Conservation (phyloP, 1,140 invertebrate species). For the Pemphigus obesinymphae region DNA sequence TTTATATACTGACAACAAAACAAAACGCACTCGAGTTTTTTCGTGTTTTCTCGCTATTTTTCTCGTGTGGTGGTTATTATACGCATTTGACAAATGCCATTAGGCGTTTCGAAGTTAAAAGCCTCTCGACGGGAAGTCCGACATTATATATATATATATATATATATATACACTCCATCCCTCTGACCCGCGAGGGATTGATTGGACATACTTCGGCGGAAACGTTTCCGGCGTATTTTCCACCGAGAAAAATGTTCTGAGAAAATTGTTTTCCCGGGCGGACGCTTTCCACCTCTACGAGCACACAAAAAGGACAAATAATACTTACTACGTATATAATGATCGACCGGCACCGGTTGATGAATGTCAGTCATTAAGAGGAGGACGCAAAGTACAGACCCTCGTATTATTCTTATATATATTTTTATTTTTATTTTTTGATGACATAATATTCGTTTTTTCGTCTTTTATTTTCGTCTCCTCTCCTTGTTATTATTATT, state of each 20-base stretch:
- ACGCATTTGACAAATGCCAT: slow-evolving; percentile 35
- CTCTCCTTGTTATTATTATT: not conserved
- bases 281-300: slow-evolving; percentile 33
- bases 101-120: slow-evolving; percentile 38
- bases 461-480: too few species aligned
- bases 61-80: slow-evolving; percentile 22
- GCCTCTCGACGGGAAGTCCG: slow-evolving; percentile 33
- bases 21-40: too few species aligned
- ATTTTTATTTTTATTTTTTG: slow-evolving; percentile 25
- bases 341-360: slow-evolving; percentile 35
- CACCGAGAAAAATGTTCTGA: slow-evolving; percentile 20
- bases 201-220: slow-evolving; percentile 34
- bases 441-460: slow-evolving; percentile 38
- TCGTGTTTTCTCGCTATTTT: slow-evolving; percentile 16
- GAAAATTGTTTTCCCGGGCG: slow-evolving; percentile 38
- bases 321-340: slow-evolving; percentile 15
- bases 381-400: too few species aligned
- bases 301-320: slow-evolving; percentile 29
- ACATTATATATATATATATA: too few species aligned
- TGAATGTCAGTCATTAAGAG: slow-evolving; percentile 33
- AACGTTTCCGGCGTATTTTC: slow-evolving; percentile 31
- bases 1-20: too few species aligned
- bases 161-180: not conserved
- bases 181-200: slow-evolving; percentile 25
- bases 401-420: too few species aligned